phyloP scores from a whole-genome alignment of 2,113 vertebrate species.

The Eurystomus gularis region DNA sequence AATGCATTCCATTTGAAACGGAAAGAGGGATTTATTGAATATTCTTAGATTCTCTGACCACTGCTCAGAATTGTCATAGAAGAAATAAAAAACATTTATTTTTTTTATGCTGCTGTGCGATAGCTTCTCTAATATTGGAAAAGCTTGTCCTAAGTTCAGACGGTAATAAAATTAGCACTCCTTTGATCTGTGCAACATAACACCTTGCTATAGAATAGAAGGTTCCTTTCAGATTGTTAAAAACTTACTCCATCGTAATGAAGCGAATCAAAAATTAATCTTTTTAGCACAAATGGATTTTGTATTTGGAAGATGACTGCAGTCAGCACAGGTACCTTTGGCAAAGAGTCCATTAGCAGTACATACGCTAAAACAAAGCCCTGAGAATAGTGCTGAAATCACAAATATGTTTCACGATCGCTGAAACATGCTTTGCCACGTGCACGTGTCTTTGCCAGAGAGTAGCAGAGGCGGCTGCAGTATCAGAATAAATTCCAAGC shows the following conservation, averaged over 20 bases:
- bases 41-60: not conserved
- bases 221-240: not conserved
- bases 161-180: not conserved
- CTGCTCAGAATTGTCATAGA: not conserved
- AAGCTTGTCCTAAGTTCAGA: not conserved
- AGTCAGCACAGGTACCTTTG: not conserved
- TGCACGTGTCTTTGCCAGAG: accelerated
- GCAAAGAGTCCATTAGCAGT: not conserved
- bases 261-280: not conserved
- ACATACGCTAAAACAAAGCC: accelerated
- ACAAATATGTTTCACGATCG: not conserved
- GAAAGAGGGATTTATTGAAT: not conserved
- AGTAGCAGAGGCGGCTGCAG: not conserved
- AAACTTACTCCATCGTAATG: not conserved
- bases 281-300: not conserved
- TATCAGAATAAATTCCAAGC: not conserved
- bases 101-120: not conserved
- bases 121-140: not conserved
- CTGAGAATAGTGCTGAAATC: not conserved
- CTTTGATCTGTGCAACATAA: not conserved
- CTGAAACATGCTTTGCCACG: not conserved
- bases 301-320: not conserved
- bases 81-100: accelerated
- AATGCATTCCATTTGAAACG: not conserved
- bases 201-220: not conserved